Percentiles rank a stretch among this genome's conserved stretches.
phyloP scores from a whole-genome alignment of 2,113 vertebrate genomes.

The Sardina pilchardus region DNA sequence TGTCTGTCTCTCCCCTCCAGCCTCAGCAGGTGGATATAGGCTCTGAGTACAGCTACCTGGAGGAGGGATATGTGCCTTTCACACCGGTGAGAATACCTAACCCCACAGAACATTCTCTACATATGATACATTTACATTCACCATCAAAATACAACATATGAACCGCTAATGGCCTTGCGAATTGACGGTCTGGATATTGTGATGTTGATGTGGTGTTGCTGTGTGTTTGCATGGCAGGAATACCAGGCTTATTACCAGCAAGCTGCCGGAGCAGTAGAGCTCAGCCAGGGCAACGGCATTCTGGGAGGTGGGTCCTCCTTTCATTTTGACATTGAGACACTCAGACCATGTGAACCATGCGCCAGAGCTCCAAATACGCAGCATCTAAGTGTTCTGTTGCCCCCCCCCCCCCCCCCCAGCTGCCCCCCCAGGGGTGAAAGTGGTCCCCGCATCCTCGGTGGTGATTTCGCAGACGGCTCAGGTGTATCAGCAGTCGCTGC shows the following conservation, averaged over 20 bases:
- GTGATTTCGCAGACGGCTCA: conserved; percentile 90
- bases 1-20: conserved; percentile 59
- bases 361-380: neutral
- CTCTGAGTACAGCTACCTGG: conserved; percentile 86
- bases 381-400: neutral
- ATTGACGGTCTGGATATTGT: neutral
- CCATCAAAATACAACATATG: neutral
- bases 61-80: conserved; percentile 84
- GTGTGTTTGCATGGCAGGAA: conserved; percentile 74
- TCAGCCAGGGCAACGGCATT: conserved; percentile 76
- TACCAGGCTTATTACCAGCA: conserved; percentile 88
- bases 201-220: neutral
- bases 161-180: neutral
- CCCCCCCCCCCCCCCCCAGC: conserved; percentile 62
- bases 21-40: conserved; percentile 83
- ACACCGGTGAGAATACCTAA: conserved; percentile 77
- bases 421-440: conserved; percentile 70
- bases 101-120: too few species aligned
- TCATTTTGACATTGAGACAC: conserved; percentile 23
- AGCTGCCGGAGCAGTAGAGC: conserved; percentile 72
- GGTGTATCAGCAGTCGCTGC: conserved; percentile 87
- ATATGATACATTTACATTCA: neutral
- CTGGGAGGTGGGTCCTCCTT: conserved; percentile 68
- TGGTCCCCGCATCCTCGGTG: conserved; percentile 82
- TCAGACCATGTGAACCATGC: too few species aligned